These are phyloP conservation scores for Laterallus jamaicensis DNA, from an alignment of 2,113 vertebrate species.

Conservation along the genomic window DNA sequence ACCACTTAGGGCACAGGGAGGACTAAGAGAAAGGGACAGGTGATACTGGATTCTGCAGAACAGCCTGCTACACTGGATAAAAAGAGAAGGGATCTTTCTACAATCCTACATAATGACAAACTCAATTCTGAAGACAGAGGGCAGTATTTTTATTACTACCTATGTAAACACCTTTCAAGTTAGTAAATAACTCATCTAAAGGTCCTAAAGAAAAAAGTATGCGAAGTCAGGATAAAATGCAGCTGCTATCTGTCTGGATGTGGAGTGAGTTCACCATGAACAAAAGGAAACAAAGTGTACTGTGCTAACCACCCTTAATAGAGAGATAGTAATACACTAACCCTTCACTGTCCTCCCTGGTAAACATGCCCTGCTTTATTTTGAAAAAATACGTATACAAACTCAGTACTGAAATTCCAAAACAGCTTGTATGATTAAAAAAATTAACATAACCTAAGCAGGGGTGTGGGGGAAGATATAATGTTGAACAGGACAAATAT, in stretches of 20 bases:
- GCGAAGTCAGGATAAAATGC: neutral
- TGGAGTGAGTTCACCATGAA: neutral
- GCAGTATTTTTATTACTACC: neutral
- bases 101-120: neutral
- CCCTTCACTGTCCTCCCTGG: neutral
- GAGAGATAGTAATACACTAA: neutral
- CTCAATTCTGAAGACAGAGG: neutral
- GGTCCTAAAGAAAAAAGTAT: neutral
- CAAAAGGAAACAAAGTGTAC: neutral
- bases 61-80: neutral
- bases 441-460: neutral
- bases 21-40: neutral
- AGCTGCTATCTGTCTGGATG: neutral
- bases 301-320: neutral
- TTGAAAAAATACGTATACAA: neutral
- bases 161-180: neutral
- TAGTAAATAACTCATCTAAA: neutral
- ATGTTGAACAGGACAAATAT: neutral
- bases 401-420: neutral
- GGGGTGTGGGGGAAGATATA: neutral
- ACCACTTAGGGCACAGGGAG: neutral
- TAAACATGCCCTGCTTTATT: neutral
- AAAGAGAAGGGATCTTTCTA: neutral
- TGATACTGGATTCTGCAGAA: neutral
- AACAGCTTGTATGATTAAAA: neutral